Percentiles rank a stretch among this genome's conserved stretches.
phyloP scores from a whole-genome alignment of 2,113 vertebrate genomes.

The Hucho hucho region DNA sequence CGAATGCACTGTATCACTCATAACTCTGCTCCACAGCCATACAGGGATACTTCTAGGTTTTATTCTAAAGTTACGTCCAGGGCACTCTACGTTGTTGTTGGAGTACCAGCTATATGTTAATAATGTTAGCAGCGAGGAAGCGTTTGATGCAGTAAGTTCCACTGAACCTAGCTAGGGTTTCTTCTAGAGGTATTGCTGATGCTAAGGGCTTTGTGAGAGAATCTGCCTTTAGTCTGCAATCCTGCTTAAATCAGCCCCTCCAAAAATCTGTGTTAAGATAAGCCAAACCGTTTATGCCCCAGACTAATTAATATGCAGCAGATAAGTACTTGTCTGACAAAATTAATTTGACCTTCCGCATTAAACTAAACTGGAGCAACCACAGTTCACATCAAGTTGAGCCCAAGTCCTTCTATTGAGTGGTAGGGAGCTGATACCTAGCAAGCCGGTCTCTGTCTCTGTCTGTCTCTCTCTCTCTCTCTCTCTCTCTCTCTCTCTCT shows the following conservation, averaged over 20 bases:
- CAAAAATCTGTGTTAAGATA: conserved; percentile 72
- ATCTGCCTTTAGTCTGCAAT: conserved; percentile 63
- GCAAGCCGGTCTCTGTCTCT: neutral
- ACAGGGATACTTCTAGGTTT: too few relatives aligned
- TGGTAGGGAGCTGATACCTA: conserved; percentile 18
- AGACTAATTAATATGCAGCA: conserved; percentile 76
- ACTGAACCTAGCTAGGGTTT: conserved; percentile 13
- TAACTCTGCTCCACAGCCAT: too few relatives aligned
- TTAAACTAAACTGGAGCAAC: conserved; percentile 31
- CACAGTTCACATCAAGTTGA: conserved; percentile 65
- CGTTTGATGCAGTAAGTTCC: too few relatives aligned
- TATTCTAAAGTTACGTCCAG: too few relatives aligned
- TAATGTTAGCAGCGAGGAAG: too few relatives aligned
- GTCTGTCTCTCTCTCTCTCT: neutral
- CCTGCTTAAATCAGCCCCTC: conserved; percentile 75
- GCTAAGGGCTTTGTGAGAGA: conserved; percentile 70
- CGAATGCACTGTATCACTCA: too few relatives aligned
- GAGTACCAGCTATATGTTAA: too few relatives aligned
- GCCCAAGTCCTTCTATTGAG: conserved; percentile 12
- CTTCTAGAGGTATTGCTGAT: conserved; percentile 7
- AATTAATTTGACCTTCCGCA: conserved; percentile 73
- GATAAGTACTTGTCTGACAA: conserved; percentile 74
- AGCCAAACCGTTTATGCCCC: conserved; percentile 67
- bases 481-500: too few relatives aligned
- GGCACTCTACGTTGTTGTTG: too few relatives aligned